A percentile compares a stretch with the other conserved stretches of the same genome.
Conservation (phyloP, 2,797 vertebrate genomes). For the Ptychobarbus kaznakovi region DNA sequence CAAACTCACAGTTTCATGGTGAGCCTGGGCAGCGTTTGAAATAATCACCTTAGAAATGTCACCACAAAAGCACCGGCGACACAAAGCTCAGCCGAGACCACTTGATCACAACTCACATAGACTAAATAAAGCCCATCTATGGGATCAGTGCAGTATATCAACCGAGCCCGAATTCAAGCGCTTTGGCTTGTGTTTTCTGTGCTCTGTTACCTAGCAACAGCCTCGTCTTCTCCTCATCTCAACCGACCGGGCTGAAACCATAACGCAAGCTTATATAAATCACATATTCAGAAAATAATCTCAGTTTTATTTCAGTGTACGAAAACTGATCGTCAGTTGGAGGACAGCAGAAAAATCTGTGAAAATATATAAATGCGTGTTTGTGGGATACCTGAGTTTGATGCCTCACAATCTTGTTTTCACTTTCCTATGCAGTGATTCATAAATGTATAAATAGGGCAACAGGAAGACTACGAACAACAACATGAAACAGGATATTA, state of each 20-base stretch:
- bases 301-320: not conserved
- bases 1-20: not conserved
- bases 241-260: constrained; percentile 36
- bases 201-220: constrained; percentile 83
- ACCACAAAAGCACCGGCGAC: constrained; percentile 16
- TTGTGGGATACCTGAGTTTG: not conserved
- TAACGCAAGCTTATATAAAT: constrained; percentile 51
- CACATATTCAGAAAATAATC: constrained; percentile 35
- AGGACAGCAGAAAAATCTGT: not conserved
- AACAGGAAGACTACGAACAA: not conserved
- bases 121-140: constrained; percentile 58
- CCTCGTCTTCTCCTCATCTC: constrained; percentile 75
- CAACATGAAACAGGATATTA: constrained; percentile 25
- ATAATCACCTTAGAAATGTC: constrained; percentile 47
- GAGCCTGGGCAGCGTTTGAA: constrained; percentile 6
- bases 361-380: not conserved
- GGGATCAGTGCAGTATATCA: constrained; percentile 43
- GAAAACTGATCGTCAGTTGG: not conserved
- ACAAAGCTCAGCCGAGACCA: constrained; percentile 30
- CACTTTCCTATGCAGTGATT: constrained; percentile 12
- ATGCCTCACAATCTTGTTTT: not conserved
- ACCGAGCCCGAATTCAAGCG: constrained; percentile 66
- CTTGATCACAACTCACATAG: constrained; percentile 34
- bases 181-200: constrained; percentile 71
- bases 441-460: constrained; percentile 3